Percentiles rank a stretch among this genome's conserved stretches.
Evolutionary conservation across 2,113 vertebrate species (phyloP).

Genomic region (Paradisaea rubra): DNA sequence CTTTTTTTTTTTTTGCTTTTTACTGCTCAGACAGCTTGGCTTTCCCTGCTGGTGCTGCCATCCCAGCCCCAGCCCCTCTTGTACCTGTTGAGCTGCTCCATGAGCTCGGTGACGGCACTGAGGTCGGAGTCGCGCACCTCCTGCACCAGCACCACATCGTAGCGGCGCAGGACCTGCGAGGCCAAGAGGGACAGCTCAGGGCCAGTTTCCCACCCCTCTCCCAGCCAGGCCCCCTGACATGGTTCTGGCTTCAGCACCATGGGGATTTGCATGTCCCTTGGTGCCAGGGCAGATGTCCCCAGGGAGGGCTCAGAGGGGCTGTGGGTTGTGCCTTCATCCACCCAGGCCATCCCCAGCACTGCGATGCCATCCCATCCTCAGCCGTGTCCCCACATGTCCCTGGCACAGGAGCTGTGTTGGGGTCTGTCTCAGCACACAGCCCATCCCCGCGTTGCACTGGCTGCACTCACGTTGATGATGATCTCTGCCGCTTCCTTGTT

Average conservation of each 20-base stretch:
- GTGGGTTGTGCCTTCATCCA: not conserved
- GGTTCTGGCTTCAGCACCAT: rapidly evolving
- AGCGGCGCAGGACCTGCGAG: conserved; percentile 73
- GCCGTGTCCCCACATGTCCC: rapidly evolving
- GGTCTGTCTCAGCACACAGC: not conserved
- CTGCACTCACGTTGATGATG: conserved; percentile 70
- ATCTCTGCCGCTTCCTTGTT: conserved; percentile 68
- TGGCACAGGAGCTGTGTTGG: rapidly evolving
- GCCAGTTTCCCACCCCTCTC: not conserved
- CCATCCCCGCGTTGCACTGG: rapidly evolving
- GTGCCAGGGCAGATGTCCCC: not conserved
- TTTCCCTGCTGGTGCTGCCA: not conserved
- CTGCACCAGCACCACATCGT: conserved; percentile 82
- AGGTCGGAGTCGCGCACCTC: conserved; percentile 83
- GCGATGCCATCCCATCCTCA: not conserved
- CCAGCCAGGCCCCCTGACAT: rapidly evolving
- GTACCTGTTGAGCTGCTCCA: conserved; percentile 67
- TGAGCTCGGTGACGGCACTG: conserved; percentile 74
- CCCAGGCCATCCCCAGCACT: not conserved
- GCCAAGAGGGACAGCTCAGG: not conserved
- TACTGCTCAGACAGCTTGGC: not conserved
- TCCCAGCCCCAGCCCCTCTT: rapidly evolving
- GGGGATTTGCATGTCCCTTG: rapidly evolving
- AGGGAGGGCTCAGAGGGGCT: not conserved
- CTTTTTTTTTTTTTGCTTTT: not conserved